phyloP scores from a whole-genome alignment of 2,113 vertebrate genomes.

The Mionectes macconnelli region DNA sequence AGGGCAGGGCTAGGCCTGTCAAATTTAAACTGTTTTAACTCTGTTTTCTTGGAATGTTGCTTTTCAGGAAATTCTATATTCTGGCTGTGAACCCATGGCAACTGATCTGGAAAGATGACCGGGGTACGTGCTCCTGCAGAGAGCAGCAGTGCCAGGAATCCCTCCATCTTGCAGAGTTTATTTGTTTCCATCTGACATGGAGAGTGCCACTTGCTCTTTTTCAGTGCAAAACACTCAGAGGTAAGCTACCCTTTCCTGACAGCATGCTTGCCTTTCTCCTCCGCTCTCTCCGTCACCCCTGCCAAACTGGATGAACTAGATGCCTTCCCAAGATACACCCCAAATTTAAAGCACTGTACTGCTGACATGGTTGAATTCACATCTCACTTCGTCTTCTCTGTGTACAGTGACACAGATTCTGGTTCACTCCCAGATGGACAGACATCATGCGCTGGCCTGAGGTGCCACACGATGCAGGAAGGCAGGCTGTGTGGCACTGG shows the following conservation, averaged over 20 bases:
- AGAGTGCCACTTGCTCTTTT: background rate
- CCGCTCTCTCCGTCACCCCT: background rate
- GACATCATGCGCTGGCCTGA: background rate
- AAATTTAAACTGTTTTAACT: background rate
- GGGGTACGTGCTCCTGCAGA: background rate
- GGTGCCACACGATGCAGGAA: background rate
- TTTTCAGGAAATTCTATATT: background rate
- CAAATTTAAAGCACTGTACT: background rate
- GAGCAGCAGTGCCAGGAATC: background rate
- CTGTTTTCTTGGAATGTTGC: background rate
- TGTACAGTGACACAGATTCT: background rate
- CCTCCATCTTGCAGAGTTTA: background rate
- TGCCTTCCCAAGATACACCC: constrained; percentile 39
- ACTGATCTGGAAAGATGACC: background rate
- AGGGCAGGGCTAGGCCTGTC: background rate
- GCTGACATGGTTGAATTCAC: background rate
- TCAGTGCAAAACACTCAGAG: background rate
- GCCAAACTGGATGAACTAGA: constrained; percentile 30
- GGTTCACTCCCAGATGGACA: accelerated
- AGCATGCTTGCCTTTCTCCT: background rate
- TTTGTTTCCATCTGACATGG: background rate
- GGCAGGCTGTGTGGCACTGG: background rate
- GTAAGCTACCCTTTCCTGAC: background rate
- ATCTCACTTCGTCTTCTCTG: background rate
- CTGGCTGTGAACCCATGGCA: background rate